These are phyloP conservation scores for Cyphomyrus discorhynchus DNA, from an alignment of 2,113 vertebrate species.

Conservation along the genomic window DNA sequence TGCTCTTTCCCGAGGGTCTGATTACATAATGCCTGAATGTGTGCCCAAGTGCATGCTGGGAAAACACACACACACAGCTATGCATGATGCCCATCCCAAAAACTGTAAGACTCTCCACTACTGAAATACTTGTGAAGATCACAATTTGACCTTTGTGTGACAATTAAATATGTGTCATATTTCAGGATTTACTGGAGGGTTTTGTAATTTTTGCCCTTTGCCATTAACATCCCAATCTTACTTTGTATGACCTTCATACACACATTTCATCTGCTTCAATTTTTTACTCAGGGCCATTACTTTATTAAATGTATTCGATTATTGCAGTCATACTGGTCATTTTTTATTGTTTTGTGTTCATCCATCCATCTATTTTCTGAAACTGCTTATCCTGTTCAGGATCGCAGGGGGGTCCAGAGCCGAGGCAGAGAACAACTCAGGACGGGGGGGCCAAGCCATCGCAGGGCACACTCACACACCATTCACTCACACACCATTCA, in stretches of 20 bases:
- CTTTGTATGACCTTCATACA: not conserved
- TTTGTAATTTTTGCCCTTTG: not conserved
- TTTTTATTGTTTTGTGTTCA: not conserved
- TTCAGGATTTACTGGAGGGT: not conserved
- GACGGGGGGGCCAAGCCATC: too few species aligned
- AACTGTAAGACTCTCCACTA: conserved; percentile 3
- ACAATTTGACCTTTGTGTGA: not conserved
- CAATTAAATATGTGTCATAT: not conserved
- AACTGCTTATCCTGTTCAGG: too few species aligned
- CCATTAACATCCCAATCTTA: too few species aligned
- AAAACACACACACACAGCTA: not conserved
- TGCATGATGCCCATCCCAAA: not conserved
- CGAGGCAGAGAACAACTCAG: too few species aligned
- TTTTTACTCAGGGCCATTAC: not conserved
- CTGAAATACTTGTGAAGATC: not conserved
- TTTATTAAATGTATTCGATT: not conserved
- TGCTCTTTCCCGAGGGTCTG: not conserved
- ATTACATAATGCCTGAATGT: not conserved
- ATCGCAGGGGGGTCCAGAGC: too few species aligned
- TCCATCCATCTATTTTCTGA: too few species aligned
- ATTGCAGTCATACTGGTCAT: not conserved
- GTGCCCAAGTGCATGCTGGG: not conserved
- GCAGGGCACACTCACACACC: too few species aligned
- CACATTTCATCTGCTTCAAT: not conserved
- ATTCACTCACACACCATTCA: too few species aligned